Conservation (phyloP, 1,140 invertebrate genomes). For the Aphaenogaster ashmeadi region DNA sequence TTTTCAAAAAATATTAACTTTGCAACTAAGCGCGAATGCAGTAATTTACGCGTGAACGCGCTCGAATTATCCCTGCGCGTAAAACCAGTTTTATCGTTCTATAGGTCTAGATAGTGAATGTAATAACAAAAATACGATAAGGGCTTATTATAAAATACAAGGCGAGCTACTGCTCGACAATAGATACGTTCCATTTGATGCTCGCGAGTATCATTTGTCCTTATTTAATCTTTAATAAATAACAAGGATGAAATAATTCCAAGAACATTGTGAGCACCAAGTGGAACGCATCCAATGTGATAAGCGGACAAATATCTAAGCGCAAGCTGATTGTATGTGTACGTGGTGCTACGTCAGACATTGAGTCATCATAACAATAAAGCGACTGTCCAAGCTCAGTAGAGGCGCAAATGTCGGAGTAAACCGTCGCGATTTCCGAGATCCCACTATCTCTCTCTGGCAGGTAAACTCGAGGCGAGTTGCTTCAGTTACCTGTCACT, state of each 20-base stretch:
- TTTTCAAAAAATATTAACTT: background rate
- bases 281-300: background rate
- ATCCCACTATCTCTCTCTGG: background rate
- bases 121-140: background rate
- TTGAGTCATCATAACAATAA: background rate
- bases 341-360: background rate
- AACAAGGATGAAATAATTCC: no score
- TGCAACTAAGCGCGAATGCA: background rate
- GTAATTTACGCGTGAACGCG: background rate
- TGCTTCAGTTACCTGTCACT: slow-evolving; percentile 73
- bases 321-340: background rate
- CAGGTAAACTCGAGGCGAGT: slow-evolving; percentile 71
- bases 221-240: no score
- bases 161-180: background rate
- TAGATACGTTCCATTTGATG: no score
- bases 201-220: no score
- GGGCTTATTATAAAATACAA: background rate
- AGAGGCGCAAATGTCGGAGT: background rate
- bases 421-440: background rate
- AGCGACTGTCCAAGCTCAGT: background rate
- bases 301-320: background rate
- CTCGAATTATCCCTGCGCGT: background rate
- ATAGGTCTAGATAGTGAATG: background rate
- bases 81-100: slow-evolving; percentile 9
- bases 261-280: no score